Percentiles rank a stretch among this genome's conserved stretches.
Evolutionary conservation across 2,888 invertebrate genomes (phyloP).

Genomic region (Herminia tarsipennalis): DNA sequence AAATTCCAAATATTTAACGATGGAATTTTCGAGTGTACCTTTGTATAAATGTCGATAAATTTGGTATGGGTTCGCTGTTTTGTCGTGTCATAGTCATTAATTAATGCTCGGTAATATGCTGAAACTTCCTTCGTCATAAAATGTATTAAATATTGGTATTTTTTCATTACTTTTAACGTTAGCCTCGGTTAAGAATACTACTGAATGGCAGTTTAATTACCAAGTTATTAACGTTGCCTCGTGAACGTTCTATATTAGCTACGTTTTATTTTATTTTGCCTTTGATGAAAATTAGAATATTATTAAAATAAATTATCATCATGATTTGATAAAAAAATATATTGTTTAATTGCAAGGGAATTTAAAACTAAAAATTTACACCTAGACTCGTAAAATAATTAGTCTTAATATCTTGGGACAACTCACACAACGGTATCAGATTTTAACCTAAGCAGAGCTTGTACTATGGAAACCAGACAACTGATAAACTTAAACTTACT

Average conservation of each 20-base stretch:
- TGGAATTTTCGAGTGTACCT: slow-evolving; percentile 14
- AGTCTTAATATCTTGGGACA: too few species aligned
- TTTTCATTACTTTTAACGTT: too few species aligned
- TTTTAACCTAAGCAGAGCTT: too few species aligned
- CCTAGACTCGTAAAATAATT: too few species aligned
- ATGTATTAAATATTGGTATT: not conserved
- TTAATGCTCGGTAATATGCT: not conserved
- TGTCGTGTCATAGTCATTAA: slow-evolving; percentile 5
- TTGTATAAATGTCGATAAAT: slow-evolving; percentile 15
- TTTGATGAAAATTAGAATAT: not conserved
- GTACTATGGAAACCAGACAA: too few species aligned
- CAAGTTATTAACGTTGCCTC: too few species aligned
- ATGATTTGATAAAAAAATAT: too few species aligned
- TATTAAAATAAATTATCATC: not conserved
- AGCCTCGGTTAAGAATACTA: not conserved
- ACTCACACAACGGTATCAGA: too few species aligned
- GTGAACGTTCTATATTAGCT: too few species aligned
- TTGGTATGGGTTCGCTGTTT: slow-evolving; percentile 10
- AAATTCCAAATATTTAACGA: slow-evolving; percentile 31
- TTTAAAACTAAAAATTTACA: too few species aligned
- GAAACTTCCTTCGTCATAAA: not conserved
- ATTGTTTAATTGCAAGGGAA: too few species aligned
- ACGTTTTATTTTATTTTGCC: not conserved
- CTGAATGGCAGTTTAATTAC: not conserved
- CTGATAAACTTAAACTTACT: too few species aligned